phyloP scores from a whole-genome alignment of 2,113 vertebrate species.

The Leuciscus idus region DNA sequence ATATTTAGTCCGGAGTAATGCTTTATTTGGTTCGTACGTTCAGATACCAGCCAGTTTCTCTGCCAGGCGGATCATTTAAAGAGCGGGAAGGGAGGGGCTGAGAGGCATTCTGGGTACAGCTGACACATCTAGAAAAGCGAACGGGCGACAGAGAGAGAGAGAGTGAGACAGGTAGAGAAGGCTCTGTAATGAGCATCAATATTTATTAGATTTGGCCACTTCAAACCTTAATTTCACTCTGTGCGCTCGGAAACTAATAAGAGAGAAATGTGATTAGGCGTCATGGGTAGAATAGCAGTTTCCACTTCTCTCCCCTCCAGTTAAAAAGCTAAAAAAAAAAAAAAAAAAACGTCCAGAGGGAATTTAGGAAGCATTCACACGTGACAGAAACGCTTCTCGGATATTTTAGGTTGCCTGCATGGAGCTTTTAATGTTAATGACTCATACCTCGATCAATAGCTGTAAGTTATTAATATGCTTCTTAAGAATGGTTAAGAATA shows the following conservation, averaged over 20 bases:
- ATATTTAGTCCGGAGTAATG: constrained; percentile 28
- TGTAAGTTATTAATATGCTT: constrained; percentile 4
- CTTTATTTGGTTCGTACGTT: background rate
- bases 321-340: constrained; percentile 45
- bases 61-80: constrained; percentile 23
- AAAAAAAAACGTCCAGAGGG: background rate
- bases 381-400: background rate
- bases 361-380: background rate
- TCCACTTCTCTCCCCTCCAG: constrained; percentile 63
- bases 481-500: too few relatives aligned
- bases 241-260: constrained; percentile 71
- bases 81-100: constrained; percentile 25
- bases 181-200: constrained; percentile 74
- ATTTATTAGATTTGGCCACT: constrained; percentile 78
- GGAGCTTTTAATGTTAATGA: background rate
- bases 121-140: constrained; percentile 32
- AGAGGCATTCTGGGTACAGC: constrained; percentile 11
- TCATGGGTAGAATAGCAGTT: constrained; percentile 57
- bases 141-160: constrained; percentile 49
- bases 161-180: constrained; percentile 47
- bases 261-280: constrained; percentile 73
- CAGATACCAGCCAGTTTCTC: constrained; percentile 15
- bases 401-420: background rate
- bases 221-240: constrained; percentile 65
- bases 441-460: background rate